These are phyloP conservation scores for Heliconius sara DNA, from an alignment of 2,888 invertebrate species.

Conservation along the genomic window DNA sequence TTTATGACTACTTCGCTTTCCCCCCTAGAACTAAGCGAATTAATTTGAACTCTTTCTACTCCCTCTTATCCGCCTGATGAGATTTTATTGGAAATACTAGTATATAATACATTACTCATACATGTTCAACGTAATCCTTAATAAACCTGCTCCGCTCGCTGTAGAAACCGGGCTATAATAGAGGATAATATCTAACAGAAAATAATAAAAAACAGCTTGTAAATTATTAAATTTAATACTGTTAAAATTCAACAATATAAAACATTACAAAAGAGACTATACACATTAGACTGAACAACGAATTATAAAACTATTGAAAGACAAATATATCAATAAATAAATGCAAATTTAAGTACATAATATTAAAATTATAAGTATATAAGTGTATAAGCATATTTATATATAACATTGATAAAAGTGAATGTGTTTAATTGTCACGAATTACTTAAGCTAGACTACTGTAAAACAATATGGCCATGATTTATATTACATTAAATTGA, in stretches of 20 bases:
- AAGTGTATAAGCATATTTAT: constrained; percentile 34
- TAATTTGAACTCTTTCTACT: no score
- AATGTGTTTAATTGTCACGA: constrained; percentile 43
- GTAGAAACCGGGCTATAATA: no score
- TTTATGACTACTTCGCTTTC: no score
- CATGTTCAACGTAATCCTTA: no score
- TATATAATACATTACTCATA: no score
- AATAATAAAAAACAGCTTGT: constrained; percentile 42
- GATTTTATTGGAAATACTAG: no score
- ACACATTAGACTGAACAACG: constrained; percentile 67
- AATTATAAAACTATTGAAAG: constrained; percentile 53
- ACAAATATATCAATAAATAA: constrained; percentile 51
- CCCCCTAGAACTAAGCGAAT: no score
- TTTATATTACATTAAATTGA: constrained; percentile 38
- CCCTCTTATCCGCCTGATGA: no score
- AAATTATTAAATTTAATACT: constrained; percentile 75
- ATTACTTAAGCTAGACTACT: constrained; percentile 44
- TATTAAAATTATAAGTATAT: constrained; percentile 33
- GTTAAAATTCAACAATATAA: constrained; percentile 83
- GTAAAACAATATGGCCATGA: constrained; percentile 48
- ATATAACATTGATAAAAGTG: constrained; percentile 38
- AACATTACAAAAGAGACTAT: constrained; percentile 73
- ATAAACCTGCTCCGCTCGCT: no score
- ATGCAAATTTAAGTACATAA: constrained; percentile 52
- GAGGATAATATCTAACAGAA: constrained; percentile 20